Percentiles rank a stretch among this genome's conserved stretches.
Conservation (phyloP, 37 sponge, comb jelly and placozoan genomes). For the Theonella swinhoei region DNA sequence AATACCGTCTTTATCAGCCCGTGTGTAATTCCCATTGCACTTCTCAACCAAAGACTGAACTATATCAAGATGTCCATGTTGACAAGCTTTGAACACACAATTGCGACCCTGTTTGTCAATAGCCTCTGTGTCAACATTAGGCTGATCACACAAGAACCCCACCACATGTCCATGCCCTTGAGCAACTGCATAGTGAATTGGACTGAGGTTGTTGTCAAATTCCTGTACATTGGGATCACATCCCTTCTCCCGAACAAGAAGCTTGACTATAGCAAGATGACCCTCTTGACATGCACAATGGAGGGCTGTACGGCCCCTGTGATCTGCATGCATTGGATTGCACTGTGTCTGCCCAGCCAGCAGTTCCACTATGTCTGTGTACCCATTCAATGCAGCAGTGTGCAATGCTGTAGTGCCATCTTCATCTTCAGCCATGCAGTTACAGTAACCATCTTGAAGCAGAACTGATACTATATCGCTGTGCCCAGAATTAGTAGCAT, state of each 20-base stretch:
- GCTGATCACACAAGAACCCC: slow-evolving; percentile 14
- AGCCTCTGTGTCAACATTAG: not conserved
- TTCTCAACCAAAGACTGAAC: slow-evolving; percentile 12
- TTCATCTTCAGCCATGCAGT: not conserved
- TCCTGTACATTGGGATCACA: slow-evolving; percentile 7
- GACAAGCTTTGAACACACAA: slow-evolving; percentile 37
- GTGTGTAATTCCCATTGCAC: slow-evolving; percentile 4
- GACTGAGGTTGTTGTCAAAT: slow-evolving; percentile 20
- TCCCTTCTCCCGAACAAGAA: slow-evolving; percentile 1
- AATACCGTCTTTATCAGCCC: not conserved
- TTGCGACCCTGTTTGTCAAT: slow-evolving; percentile 27
- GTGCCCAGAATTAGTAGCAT: slow-evolving; percentile 16
- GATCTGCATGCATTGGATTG: slow-evolving; percentile 8
- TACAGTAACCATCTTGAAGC: slow-evolving; percentile 10
- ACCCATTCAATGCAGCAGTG: not conserved
- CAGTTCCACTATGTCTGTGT: slow-evolving; percentile 16
- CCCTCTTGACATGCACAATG: slow-evolving; percentile 36
- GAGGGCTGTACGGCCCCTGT: slow-evolving; percentile 31
- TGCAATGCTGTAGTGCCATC: not conserved
- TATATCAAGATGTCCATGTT: slow-evolving; percentile 31
- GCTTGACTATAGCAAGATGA: slow-evolving; percentile 6
- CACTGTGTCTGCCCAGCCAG: slow-evolving; percentile 13
- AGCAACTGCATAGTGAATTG: slow-evolving; percentile 70
- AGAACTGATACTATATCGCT: not conserved
- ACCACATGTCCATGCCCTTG: slow-evolving; percentile 66